Percentiles rank a stretch among this genome's conserved stretches.
These are phyloP conservation scores for Brienomyrus longianalis DNA, from an alignment of 2,113 vertebrate genomes.

Conservation along the genomic window DNA sequence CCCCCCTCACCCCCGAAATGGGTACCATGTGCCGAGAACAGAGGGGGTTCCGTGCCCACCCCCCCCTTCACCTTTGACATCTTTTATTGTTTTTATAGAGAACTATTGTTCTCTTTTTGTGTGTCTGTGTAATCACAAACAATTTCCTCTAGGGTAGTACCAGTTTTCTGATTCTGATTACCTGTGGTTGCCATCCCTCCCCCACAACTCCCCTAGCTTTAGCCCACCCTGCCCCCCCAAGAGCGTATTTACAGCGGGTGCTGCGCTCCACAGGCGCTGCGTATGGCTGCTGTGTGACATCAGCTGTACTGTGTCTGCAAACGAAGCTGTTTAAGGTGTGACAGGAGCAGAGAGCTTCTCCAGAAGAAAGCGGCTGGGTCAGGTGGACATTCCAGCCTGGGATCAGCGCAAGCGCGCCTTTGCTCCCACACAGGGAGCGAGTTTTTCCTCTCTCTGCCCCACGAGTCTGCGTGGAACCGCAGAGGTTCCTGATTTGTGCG, in stretches of 20 bases:
- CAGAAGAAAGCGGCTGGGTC: constrained; percentile 49
- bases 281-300: background rate
- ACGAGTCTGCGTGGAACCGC: background rate
- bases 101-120: background rate
- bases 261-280: background rate
- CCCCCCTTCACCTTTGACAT: background rate
- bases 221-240: background rate
- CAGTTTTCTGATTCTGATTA: background rate
- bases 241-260: background rate
- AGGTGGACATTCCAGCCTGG: constrained; percentile 51
- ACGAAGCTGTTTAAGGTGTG: constrained; percentile 50
- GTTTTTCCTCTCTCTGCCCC: constrained; percentile 7
- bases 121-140: background rate
- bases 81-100: background rate
- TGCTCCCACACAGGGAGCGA: background rate
- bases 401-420: constrained; percentile 45
- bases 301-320: constrained; percentile 6
- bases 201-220: background rate
- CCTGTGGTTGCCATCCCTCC: background rate
- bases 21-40: background rate
- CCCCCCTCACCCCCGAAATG: background rate
- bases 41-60: background rate
- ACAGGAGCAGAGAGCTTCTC: constrained; percentile 36
- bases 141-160: background rate
- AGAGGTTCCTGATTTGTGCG: background rate